These are phyloP conservation scores for Venustaconcha ellipsiformis DNA, from an alignment of 1,140 invertebrate genomes.

Conservation along the genomic window DNA sequence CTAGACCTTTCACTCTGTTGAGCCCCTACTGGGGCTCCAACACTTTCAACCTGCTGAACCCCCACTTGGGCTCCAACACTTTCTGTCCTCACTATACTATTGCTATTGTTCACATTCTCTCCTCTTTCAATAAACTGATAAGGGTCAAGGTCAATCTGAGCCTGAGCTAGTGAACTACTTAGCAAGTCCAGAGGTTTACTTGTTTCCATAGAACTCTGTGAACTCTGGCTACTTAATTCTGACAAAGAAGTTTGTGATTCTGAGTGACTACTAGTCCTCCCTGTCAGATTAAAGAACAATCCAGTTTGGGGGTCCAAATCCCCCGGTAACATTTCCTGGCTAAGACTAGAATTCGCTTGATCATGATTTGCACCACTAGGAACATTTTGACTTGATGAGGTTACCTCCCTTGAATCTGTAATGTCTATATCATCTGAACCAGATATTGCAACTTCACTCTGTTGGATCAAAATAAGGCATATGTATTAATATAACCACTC, in stretches of 20 bases:
- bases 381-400: too few relatives aligned
- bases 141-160: constrained; percentile 65
- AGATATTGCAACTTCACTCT: too few relatives aligned
- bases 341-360: too few relatives aligned
- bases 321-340: constrained; percentile 15
- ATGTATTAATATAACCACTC: too few relatives aligned
- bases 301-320: constrained; percentile 66
- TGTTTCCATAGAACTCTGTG: too few relatives aligned
- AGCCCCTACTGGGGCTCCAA: background rate
- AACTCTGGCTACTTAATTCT: too few relatives aligned
- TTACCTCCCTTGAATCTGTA: too few relatives aligned
- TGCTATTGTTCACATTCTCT: constrained; percentile 19
- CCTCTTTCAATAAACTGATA: constrained; percentile 61
- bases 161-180: constrained; percentile 64
- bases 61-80: background rate
- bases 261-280: constrained; percentile 7
- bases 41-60: background rate
- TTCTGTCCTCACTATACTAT: background rate
- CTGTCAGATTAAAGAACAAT: constrained; percentile 53
- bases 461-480: too few relatives aligned
- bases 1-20: constrained; percentile 1
- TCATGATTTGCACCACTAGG: too few relatives aligned
- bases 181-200: constrained; percentile 48
- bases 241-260: too few relatives aligned
- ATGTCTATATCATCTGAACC: too few relatives aligned